Evolutionary conservation across 2,113 vertebrate genomes (phyloP), one percentile per base, ranked within the genome.

Genomic region (Peucedramus taeniatus): DNA sequence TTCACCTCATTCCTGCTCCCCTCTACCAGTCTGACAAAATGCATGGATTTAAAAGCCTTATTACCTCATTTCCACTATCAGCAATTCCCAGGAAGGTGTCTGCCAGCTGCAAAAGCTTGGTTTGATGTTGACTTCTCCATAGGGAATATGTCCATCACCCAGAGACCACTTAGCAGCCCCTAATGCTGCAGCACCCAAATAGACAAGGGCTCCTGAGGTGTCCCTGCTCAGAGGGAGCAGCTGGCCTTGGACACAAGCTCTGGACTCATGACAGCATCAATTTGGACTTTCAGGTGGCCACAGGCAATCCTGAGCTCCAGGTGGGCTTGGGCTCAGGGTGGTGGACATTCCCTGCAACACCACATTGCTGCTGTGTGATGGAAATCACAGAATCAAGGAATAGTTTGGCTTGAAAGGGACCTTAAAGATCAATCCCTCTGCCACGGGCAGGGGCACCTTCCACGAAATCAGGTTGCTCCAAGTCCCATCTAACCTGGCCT

Each of bases 251-350:
- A 39, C 0, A 0, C 9, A 60, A 61, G 10, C 15, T 37, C 45
- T 44, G 17, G 7, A 26, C 18, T 76, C 30, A 2, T 3, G 5
- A 26, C 23, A 16, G 22, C 15, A 16, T 4, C 31, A 17, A 0
- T 70, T 49, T 40, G 28, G 42, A 74, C 2, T 49, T 82, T 15
- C 21, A 54, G 33, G 28, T 15, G 30, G 22, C 31, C 74, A 63
- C 6, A 6, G 27, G 4, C 6, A 3, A 24, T 8, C 5, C 26
- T 53, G 20, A 92, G 57, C 33, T 7, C 53, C 39, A 50, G 31
- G 28, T 59, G 30, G 19, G 22, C 26, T 82, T 3, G 9, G 51
- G 10, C 4, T 66, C 0, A 0, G 5, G 28, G 63, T 57, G 12
- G 3, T 47, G 37, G 10, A 3, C 1, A 1, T 6, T 72, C 16